Evolutionary conservation across 1,140 invertebrate genomes (phyloP).

Genomic region (Drosophila chauvacae): DNA sequence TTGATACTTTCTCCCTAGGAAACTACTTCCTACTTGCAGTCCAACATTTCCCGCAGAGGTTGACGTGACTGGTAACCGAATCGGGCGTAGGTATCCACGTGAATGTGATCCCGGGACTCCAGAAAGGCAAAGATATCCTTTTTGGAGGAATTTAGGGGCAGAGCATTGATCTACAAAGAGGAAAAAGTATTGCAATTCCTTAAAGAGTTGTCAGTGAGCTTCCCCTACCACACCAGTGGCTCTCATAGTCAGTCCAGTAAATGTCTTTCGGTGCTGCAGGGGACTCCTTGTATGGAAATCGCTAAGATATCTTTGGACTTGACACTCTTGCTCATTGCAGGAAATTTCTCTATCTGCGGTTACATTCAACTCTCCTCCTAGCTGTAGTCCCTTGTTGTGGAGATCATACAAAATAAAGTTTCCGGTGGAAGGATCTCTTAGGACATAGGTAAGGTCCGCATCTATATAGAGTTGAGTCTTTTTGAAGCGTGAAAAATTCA

Average conservation of each 20-base stretch:
- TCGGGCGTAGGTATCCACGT: slow-evolving; percentile 49
- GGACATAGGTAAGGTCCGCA: slow-evolving; percentile 62
- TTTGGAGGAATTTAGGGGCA: slow-evolving; percentile 37
- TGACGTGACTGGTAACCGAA: slow-evolving; percentile 54
- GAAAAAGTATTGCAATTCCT: not conserved
- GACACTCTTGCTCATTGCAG: slow-evolving; percentile 45
- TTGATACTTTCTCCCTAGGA: fast-evolving
- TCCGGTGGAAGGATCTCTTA: not conserved
- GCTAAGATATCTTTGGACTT: slow-evolving; percentile 53
- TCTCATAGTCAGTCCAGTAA: slow-evolving; percentile 63
- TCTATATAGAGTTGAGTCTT: slow-evolving; percentile 47
- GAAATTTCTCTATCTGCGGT: slow-evolving; percentile 63
- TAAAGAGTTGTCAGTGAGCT: fast-evolving
- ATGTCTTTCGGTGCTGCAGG: slow-evolving; percentile 59
- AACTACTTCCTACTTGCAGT: slow-evolving; percentile 54
- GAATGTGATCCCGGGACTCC: slow-evolving; percentile 21
- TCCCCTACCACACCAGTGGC: slow-evolving; percentile 53
- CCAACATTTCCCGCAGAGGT: slow-evolving; percentile 54
- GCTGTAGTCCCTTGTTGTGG: slow-evolving; percentile 69
- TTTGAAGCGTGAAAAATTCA: slow-evolving; percentile 31
- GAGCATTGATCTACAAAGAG: slow-evolving; percentile 31
- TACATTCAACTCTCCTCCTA: slow-evolving; percentile 67
- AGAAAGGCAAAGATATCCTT: slow-evolving; percentile 42
- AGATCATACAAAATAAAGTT: slow-evolving; percentile 66
- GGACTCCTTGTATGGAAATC: slow-evolving; percentile 52